Conservation (phyloP, 2,888 invertebrate species). For the Archaeoteleia sp. region DNA sequence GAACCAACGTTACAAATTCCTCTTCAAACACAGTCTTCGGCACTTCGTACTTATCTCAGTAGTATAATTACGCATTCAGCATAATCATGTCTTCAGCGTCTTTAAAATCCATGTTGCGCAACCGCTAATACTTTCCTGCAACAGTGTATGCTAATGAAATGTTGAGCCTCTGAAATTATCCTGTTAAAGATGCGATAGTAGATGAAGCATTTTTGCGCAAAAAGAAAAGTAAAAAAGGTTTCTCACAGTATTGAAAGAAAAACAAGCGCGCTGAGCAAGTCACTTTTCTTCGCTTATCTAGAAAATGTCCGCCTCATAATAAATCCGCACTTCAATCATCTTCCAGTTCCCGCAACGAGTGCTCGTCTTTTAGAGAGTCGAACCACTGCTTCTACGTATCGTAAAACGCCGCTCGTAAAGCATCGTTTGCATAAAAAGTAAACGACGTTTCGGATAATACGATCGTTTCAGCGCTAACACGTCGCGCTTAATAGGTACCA, state of each 20-base stretch:
- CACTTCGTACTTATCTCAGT: too few relatives aligned
- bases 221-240: background rate
- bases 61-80: too few relatives aligned
- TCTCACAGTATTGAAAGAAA: background rate
- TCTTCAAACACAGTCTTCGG: too few relatives aligned
- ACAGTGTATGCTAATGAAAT: too few relatives aligned
- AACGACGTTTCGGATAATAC: constrained; percentile 25
- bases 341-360: background rate
- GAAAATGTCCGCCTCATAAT: background rate
- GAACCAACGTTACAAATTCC: too few relatives aligned
- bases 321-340: constrained; percentile 4
- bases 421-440: constrained; percentile 23
- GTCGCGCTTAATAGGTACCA: constrained; percentile 50
- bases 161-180: too few relatives aligned
- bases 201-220: too few relatives aligned
- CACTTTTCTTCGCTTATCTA: background rate
- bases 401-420: constrained; percentile 27
- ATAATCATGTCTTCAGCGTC: too few relatives aligned
- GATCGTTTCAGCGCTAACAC: constrained; percentile 26
- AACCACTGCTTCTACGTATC: constrained; percentile 8
- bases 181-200: too few relatives aligned
- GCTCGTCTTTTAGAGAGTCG: constrained; percentile 17
- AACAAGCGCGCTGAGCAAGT: background rate
- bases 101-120: too few relatives aligned
- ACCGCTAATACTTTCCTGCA: too few relatives aligned